Conservation (phyloP, 2,113 vertebrate species). For the Cavia porcellus region DNA sequence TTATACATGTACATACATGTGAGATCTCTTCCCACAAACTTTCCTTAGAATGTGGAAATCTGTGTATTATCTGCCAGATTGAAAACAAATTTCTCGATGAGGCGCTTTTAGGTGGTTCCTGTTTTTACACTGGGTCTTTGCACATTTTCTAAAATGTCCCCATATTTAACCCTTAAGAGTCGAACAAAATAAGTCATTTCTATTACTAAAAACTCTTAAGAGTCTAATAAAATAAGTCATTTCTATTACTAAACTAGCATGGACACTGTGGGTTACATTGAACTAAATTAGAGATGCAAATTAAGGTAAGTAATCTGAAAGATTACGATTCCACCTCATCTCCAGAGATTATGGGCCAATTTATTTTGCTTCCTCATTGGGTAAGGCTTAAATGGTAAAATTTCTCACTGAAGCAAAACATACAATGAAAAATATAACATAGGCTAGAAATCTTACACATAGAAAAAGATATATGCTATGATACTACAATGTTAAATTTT, state of each 20-base stretch:
- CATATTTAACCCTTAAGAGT: neutral
- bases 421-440: neutral
- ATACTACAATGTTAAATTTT: neutral
- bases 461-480: neutral
- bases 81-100: neutral
- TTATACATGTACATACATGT: neutral
- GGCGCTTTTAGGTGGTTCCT: neutral
- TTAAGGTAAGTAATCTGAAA: constrained; percentile 3
- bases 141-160: neutral
- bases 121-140: neutral
- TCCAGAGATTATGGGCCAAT: neutral
- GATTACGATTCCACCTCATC: neutral
- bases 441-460: neutral
- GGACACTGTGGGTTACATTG: neutral
- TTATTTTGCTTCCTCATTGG: neutral
- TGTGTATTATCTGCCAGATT: neutral
- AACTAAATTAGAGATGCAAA: neutral
- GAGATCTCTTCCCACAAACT: neutral
- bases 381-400: neutral
- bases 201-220: neutral
- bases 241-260: neutral
- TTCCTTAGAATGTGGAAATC: neutral
- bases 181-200: neutral
- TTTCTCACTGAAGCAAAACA: neutral
- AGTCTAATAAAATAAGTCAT: neutral